phyloP scores from a whole-genome alignment of 1,140 invertebrate species.

The Tigriopus japonicus region DNA sequence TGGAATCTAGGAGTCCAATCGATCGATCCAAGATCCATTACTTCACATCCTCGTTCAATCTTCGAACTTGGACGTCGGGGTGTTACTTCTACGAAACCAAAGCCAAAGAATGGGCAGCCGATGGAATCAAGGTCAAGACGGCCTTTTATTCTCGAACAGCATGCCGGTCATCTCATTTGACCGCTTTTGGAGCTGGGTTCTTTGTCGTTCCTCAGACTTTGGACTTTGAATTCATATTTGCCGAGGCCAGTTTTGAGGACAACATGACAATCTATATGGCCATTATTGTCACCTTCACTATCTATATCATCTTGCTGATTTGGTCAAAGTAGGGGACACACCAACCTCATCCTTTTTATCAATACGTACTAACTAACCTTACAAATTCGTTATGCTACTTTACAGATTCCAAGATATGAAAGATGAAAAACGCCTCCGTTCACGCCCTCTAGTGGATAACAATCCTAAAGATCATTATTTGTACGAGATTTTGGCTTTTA shows the following conservation, averaged over 20 bases:
- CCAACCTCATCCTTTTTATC: no score
- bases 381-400: no score
- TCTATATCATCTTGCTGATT: conserved; percentile 28
- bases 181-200: conserved; percentile 33
- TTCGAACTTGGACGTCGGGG: conserved; percentile 8
- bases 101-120: background rate
- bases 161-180: conserved; percentile 31
- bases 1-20: background rate
- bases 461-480: conserved; percentile 31
- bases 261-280: conserved; percentile 34
- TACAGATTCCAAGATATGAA: conserved; percentile 27
- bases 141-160: conserved; percentile 18
- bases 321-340: conserved; percentile 24
- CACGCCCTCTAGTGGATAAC: conserved; percentile 25
- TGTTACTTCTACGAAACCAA: conserved; percentile 13
- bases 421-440: conserved; percentile 22
- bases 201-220: conserved; percentile 32
- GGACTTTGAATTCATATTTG: conserved; percentile 33
- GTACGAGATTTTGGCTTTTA: conserved; percentile 34
- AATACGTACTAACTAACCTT: no score
- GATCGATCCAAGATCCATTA: background rate
- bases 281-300: conserved; percentile 26
- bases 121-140: background rate
- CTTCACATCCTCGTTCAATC: background rate
- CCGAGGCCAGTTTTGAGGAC: conserved; percentile 28